A percentile compares a stretch with the other conserved stretches of the same genome.
phyloP scores from a whole-genome alignment of 2,888 invertebrate genomes.

The Bombyx huttoni region DNA sequence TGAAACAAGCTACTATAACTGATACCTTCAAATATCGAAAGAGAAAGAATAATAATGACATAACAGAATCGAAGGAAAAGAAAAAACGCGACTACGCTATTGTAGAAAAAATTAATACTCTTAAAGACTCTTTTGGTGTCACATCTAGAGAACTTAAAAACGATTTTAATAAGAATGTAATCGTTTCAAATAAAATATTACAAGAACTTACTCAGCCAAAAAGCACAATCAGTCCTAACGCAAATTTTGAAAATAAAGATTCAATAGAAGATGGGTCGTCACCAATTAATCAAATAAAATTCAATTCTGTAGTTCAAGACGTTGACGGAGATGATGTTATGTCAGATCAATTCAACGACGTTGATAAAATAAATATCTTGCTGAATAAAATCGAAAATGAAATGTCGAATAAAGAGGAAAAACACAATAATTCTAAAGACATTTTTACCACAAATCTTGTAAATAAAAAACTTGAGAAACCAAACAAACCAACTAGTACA shows the following conservation, averaged over 20 bases:
- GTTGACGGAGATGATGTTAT: conserved; percentile 13
- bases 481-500: background rate
- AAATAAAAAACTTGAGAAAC: background rate
- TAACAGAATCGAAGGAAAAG: conserved; percentile 40
- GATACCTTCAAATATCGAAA: conserved; percentile 39
- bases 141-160: conserved; percentile 26
- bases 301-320: conserved; percentile 3
- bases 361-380: conserved; percentile 32
- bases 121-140: conserved; percentile 37
- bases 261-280: background rate
- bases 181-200: conserved; percentile 17
- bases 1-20: conserved; percentile 27
- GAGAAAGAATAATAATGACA: conserved; percentile 28
- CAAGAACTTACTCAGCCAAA: conserved; percentile 9
- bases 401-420: conserved; percentile 19
- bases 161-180: conserved; percentile 16
- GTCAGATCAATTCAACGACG: conserved; percentile 23
- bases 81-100: conserved; percentile 39
- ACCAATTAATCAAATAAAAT: conserved; percentile 2
- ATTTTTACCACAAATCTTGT: too few relatives aligned
- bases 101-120: conserved; percentile 32
- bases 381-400: conserved; percentile 48
- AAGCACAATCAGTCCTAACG: background rate
- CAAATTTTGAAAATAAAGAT: background rate
- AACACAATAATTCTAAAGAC: background rate